Evolutionary conservation across 2,888 invertebrate genomes (phyloP), one percentile per base, ranked within the genome.

Genomic region (Bugula neritina): DNA sequence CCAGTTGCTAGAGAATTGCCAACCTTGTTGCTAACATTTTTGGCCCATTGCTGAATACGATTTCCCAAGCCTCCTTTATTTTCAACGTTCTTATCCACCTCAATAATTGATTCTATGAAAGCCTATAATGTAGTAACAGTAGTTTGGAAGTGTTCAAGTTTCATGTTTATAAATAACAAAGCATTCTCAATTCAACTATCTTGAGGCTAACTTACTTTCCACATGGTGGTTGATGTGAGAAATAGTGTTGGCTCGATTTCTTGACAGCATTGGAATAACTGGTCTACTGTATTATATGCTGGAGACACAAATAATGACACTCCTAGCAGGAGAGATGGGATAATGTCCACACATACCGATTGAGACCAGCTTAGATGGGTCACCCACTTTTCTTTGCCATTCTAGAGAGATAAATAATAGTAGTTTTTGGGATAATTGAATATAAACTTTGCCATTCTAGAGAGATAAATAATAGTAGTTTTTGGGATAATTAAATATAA

Each of bases 161-260:
- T 52, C 21, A 52, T 52, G 10, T 52, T 10, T 21, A 13, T 10
- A 10, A 52, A 21, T 52, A 52, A 52, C 52, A 10, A 52, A 52
- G 21, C 10, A 10, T 21, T 13, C 52, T 52, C 21, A 52, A 52
- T 21, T 52, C 10, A 52, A 52, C 52, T 13, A 13, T 10, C 10
- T 52, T 52, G 21, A 52, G 52, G 52, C 2, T 21, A 23, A 27
- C 10, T 13, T 63, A 63, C 63, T 31, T 63, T 25, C 63, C 63
- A 63, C 31, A 23, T 63, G 10, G 27, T 27, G 17, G 63, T 63
- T 29, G 63, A 13, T 13, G 63, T 63, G 3, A 63, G 27, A 63
- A 63, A 63, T 31, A 63, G 10, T 63, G 63, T 63, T 63, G 63
- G 63, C 27, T 34, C 10, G 5, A 63, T 10, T 31, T 63, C 63